Evolutionary conservation across 2,888 invertebrate species (phyloP).

Genomic region (Leistus spinibarbis): DNA sequence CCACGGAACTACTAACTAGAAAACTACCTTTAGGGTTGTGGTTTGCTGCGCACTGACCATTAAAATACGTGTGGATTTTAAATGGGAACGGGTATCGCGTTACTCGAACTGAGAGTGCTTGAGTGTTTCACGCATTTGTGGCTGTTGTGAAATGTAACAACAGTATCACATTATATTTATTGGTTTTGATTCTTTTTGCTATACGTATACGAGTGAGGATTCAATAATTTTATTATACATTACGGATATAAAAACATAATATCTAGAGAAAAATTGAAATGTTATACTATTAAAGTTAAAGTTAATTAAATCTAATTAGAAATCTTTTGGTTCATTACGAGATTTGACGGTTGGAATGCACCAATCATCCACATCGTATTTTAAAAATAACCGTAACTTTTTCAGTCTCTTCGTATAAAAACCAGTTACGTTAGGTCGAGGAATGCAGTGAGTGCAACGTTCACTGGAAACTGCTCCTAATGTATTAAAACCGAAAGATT

Average conservation of each 20-base stretch:
- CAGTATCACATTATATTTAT: too few relatives aligned
- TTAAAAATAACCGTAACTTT: slow-evolving; percentile 26
- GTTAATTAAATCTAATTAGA: not conserved
- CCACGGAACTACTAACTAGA: not conserved
- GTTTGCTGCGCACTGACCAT: not conserved
- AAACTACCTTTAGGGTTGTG: not conserved
- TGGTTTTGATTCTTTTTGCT: too few relatives aligned
- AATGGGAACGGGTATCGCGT: not conserved
- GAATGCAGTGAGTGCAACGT: slow-evolving; percentile 14
- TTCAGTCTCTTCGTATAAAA: slow-evolving; percentile 24
- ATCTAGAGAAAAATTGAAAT: too few relatives aligned
- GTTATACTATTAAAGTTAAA: too few relatives aligned
- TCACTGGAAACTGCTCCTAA: not conserved
- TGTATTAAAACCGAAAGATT: not conserved
- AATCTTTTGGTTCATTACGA: not conserved
- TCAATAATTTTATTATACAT: too few relatives aligned
- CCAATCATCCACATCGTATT: not conserved
- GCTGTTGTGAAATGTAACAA: not conserved
- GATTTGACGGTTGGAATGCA: not conserved
- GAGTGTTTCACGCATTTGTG: not conserved
- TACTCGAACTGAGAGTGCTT: not conserved
- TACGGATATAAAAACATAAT: too few relatives aligned
- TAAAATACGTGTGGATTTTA: not conserved
- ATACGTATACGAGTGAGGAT: too few relatives aligned
- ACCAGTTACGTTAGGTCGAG: slow-evolving; percentile 32